phyloP scores from a whole-genome alignment of 2,888 invertebrate genomes.

The Aromia moschata region DNA sequence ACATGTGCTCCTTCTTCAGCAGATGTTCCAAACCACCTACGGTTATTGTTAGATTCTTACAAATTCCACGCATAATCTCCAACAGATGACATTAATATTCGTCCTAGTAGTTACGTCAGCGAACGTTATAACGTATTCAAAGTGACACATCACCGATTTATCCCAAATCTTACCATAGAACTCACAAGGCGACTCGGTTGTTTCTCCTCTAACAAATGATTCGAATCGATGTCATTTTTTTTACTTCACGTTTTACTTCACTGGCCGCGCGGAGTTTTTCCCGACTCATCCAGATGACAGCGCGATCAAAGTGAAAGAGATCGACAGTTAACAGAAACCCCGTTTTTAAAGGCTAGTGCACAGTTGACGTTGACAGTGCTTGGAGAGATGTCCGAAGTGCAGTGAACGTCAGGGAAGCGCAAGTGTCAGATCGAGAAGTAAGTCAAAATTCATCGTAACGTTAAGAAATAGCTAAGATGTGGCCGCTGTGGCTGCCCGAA shows the following conservation, averaged over 20 bases:
- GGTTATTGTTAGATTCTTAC: too few relatives aligned
- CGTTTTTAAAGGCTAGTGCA: neutral
- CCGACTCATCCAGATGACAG: slow-evolving; percentile 2
- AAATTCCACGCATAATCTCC: too few relatives aligned
- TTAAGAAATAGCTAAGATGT: slow-evolving; percentile 12
- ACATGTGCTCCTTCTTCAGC: too few relatives aligned
- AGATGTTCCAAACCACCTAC: too few relatives aligned
- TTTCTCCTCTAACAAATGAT: slow-evolving; percentile 18
- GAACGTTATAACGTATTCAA: neutral
- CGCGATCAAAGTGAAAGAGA: neutral
- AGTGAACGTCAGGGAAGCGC: slow-evolving; percentile 3
- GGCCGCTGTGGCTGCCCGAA: slow-evolving; percentile 20
- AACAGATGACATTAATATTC: too few relatives aligned
- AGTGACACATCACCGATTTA: slow-evolving; percentile 2
- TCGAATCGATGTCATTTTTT: slow-evolving; percentile 20
- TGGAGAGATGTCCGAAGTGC: neutral
- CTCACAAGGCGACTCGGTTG: slow-evolving; percentile 17
- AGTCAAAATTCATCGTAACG: slow-evolving; percentile 25
- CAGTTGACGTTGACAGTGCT: slow-evolving; percentile 4
- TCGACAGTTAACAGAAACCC: neutral
- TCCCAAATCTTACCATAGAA: slow-evolving; percentile 10
- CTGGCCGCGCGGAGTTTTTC: neutral
- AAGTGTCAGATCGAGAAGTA: slow-evolving; percentile 20
- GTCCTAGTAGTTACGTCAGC: neutral
- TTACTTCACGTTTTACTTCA: slow-evolving; percentile 3